Evolutionary conservation across 2,888 invertebrate genomes (phyloP).

Genomic region (Sarcophaga carnaria): DNA sequence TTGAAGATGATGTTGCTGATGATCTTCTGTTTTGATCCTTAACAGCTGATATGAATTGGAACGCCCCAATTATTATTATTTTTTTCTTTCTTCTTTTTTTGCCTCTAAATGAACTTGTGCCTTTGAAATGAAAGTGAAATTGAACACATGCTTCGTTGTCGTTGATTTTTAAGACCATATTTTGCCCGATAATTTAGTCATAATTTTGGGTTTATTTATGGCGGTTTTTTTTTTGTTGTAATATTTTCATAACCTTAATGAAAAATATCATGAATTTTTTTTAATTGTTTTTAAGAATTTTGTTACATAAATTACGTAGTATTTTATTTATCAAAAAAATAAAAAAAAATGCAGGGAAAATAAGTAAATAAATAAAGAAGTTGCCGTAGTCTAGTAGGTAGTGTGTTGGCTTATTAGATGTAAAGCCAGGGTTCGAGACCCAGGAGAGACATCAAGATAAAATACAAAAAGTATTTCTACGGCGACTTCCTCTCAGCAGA

Average conservation of each 20-base stretch:
- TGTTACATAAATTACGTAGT: constrained; percentile 21
- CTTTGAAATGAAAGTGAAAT: constrained; percentile 33
- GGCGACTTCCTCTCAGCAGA: too few relatives aligned
- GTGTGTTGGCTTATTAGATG: too few relatives aligned
- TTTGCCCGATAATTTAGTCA: constrained; percentile 54
- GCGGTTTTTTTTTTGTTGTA: constrained; percentile 23
- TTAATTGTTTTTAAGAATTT: constrained; percentile 56
- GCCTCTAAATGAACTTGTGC: constrained; percentile 30
- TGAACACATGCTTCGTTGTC: constrained; percentile 57
- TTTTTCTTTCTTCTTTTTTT: background rate
- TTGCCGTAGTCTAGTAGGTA: too few relatives aligned
- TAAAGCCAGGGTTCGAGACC: too few relatives aligned
- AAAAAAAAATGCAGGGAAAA: background rate
- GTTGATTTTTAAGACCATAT: constrained; percentile 55
- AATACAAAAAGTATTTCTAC: too few relatives aligned
- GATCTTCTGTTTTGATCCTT: constrained; percentile 43
- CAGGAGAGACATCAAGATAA: too few relatives aligned
- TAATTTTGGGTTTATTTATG: constrained; percentile 62
- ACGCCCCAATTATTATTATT: constrained; percentile 48
- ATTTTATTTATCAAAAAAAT: constrained; percentile 17
- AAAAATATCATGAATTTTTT: constrained; percentile 57
- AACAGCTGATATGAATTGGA: constrained; percentile 63
- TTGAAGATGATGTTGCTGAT: constrained; percentile 31
- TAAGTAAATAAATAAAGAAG: too few relatives aligned
- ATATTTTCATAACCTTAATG: constrained; percentile 24